Percentiles rank a stretch among this genome's conserved stretches.
Evolutionary conservation across 2,113 vertebrate genomes (phyloP).

Genomic region (Meleagris gallopavo): DNA sequence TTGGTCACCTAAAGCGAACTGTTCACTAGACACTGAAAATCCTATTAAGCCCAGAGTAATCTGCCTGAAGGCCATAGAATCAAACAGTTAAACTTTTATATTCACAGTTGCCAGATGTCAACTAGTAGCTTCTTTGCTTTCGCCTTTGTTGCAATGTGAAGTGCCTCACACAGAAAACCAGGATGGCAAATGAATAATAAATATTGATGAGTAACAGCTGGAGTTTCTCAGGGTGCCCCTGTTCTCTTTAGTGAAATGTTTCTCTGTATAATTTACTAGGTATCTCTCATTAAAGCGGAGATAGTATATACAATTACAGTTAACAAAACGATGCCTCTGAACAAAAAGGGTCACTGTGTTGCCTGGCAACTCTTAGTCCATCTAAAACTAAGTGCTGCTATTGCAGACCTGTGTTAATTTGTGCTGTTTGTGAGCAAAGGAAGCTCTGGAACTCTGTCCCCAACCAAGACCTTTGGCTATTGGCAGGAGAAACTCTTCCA

Average conservation of each 20-base stretch:
- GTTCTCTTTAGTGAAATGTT: not conserved
- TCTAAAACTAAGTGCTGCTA: not conserved
- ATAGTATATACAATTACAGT: slow-evolving; percentile 38
- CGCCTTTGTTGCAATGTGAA: slow-evolving; percentile 15
- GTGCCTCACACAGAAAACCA: not conserved
- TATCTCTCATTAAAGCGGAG: slow-evolving; percentile 1
- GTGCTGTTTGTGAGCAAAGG: slow-evolving; percentile 65
- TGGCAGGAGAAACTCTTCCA: rapidly evolving
- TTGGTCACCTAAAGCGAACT: not conserved
- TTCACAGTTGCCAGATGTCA: not conserved
- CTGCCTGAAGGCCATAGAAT: not conserved
- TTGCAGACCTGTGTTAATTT: slow-evolving; percentile 56
- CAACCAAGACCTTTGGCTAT: not conserved
- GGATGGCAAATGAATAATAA: slow-evolving; percentile 51
- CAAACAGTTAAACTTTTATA: not conserved
- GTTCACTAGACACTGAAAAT: not conserved
- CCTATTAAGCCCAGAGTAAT: not conserved
- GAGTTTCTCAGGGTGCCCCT: slow-evolving; percentile 14
- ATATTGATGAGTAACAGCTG: slow-evolving; percentile 48
- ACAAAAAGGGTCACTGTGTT: slow-evolving; percentile 59
- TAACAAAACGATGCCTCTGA: slow-evolving; percentile 27
- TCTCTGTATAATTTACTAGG: slow-evolving; percentile 64
- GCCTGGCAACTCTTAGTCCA: slow-evolving; percentile 63
- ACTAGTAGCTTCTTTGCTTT: slow-evolving; percentile 6
- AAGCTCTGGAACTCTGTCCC: not conserved